Percentiles rank a stretch among this genome's conserved stretches.
phyloP scores from a whole-genome alignment of 1,140 invertebrate species.

The Bombus consobrinus region DNA sequence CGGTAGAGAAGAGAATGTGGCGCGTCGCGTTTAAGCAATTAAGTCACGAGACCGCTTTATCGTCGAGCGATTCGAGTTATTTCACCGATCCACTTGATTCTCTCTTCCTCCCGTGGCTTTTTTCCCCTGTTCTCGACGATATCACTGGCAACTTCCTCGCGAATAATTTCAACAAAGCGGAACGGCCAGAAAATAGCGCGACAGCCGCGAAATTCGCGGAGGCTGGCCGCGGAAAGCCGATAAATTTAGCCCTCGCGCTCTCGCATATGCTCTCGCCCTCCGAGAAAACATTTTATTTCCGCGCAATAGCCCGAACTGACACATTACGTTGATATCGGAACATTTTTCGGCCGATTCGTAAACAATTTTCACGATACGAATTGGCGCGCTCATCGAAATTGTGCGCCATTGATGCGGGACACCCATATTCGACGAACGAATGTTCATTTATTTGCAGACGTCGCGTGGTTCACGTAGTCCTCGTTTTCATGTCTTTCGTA shows the following conservation, averaged over 20 bases:
- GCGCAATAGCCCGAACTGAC: slow-evolving; percentile 10
- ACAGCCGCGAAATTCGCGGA: slow-evolving; percentile 48
- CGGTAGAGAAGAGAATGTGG: not conserved
- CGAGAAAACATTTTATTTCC: slow-evolving; percentile 68
- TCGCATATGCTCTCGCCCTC: not conserved
- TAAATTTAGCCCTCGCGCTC: slow-evolving; percentile 45
- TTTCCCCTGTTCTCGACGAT: not conserved
- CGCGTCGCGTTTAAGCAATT: slow-evolving; percentile 21
- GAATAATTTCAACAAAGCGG: slow-evolving; percentile 42
- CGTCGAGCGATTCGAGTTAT: not conserved
- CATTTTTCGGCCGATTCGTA: slow-evolving; percentile 60
- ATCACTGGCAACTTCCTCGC: slow-evolving; percentile 2
- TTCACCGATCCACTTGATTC: slow-evolving; percentile 1
- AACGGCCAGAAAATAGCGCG: slow-evolving; percentile 39
- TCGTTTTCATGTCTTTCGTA: not conserved
- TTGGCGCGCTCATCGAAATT: slow-evolving; percentile 66
- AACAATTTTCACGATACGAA: slow-evolving; percentile 63
- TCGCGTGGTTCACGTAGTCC: not conserved
- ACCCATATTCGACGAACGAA: slow-evolving; percentile 40
- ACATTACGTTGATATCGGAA: not conserved
- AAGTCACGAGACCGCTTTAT: slow-evolving; percentile 4
- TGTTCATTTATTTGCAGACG: slow-evolving; percentile 63
- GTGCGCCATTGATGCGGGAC: slow-evolving; percentile 40
- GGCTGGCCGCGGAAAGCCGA: slow-evolving; percentile 48
- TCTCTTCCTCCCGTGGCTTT: not conserved